Percentiles rank a stretch among this genome's conserved stretches.
phyloP scores from a whole-genome alignment of 2,113 vertebrate species.

The Leptodactylus fuscus region DNA sequence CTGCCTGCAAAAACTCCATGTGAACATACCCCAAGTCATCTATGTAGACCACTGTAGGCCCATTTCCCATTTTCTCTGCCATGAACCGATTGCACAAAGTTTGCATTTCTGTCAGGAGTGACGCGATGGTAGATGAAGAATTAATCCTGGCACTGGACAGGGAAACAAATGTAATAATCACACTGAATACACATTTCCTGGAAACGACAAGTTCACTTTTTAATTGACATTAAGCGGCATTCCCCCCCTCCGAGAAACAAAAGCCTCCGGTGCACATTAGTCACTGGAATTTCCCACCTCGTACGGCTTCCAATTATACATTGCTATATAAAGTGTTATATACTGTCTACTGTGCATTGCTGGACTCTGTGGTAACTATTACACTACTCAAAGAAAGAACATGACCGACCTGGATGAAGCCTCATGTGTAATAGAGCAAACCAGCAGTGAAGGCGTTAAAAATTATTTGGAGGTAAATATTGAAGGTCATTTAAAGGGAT shows the following conservation, averaged over 20 bases:
- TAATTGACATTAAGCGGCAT: background rate
- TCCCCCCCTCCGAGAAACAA: background rate
- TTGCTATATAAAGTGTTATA: background rate
- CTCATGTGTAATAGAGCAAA: background rate
- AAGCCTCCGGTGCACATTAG: background rate
- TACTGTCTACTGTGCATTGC: background rate
- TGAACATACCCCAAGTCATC: too few relatives aligned
- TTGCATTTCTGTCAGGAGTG: background rate
- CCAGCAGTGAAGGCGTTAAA: too few relatives aligned
- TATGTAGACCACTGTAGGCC: too few relatives aligned
- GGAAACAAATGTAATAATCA: background rate
- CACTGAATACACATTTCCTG: background rate
- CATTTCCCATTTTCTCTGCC: too few relatives aligned
- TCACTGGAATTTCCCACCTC: constrained; percentile 14
- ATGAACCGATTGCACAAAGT: too few relatives aligned
- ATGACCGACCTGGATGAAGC: background rate
- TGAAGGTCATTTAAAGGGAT: too few relatives aligned
- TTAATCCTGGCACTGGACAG: background rate
- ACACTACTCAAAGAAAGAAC: background rate
- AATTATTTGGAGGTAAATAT: too few relatives aligned
- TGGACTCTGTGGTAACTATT: background rate
- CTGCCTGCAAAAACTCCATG: too few relatives aligned
- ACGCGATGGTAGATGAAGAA: background rate
- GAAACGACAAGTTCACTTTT: background rate
- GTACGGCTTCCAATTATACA: background rate